Base-by-base conservation (phyloP, 1,140 invertebrate genomes). In the Camponotus pennsylvanicus region DNA sequence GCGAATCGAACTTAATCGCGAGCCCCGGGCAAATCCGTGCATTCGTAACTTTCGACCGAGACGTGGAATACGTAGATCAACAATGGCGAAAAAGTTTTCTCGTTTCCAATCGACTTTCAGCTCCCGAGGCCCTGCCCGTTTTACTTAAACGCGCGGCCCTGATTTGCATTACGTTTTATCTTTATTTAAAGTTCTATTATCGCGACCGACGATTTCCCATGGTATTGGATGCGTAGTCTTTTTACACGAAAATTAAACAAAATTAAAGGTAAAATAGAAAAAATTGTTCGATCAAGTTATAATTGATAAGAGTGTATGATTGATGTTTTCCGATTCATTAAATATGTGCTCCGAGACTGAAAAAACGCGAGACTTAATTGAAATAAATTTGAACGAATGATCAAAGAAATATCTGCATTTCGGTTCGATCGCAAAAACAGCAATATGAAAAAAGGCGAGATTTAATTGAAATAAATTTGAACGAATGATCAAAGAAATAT, bases 11-110 rank as follows among this genome's bases (percentile, higher is more conserved):
- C 88, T 77, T 89, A 89, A 89, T 89, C 85, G 87, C 83, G 21
- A 89, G 73, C 69, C 86, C 32, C 70, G 64, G 40, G 70, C 67
- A 86, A 89, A 89, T 89, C 79, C 76, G 71, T 64, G 85, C 88
- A 86, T 89, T 82, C 87, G 88, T 89, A 89, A 89, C 87, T 89
- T 89, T 86, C 88, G 87, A 89, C 88, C 69, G 77, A 27, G 85
- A 27, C 27, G 69, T 32, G 88, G 57, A 75, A 82, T 86, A 89
- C 77, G 87, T 86, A 71, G 63, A 89, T 70, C 71, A 89, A 89
- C 87, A 89, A 82, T 75, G 40, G 57, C 15, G 34, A 83, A 63
- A 69, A 89, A 89, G 87, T 89, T 89, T 89, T 86, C 87, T 89
- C 87, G 87, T 89, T 89, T 86, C 63, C 71, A 59, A 86, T 89